Conservation (phyloP, 1,140 invertebrate genomes). For the Zaprionus nigranus region DNA sequence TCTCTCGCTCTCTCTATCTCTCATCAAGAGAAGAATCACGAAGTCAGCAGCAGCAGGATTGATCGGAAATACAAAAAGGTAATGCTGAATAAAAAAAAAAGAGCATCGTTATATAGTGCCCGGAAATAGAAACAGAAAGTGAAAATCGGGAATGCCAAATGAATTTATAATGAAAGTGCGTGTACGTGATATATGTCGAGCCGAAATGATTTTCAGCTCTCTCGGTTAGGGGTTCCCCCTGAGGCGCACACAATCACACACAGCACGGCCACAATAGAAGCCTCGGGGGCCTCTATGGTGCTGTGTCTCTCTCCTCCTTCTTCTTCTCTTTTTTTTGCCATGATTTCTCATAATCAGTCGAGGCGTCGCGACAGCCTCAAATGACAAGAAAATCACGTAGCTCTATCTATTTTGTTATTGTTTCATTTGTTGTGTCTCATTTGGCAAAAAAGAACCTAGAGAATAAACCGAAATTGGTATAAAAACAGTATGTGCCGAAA, state of each 20-base stretch:
- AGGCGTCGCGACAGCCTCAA: conserved; percentile 35
- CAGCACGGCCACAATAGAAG: conserved; percentile 26
- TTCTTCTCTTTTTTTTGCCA: conserved; percentile 59
- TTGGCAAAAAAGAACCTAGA: conserved; percentile 21
- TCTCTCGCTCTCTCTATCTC: not conserved
- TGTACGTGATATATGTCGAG: conserved; percentile 77
- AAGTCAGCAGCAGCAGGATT: conserved; percentile 27
- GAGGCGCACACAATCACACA: conserved; percentile 34
- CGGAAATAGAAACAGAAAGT: conserved; percentile 71
- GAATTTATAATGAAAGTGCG: conserved; percentile 66
- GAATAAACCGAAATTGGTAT: not conserved
- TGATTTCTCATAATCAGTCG: conserved; percentile 77
- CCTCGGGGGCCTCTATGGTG: conserved; percentile 55
- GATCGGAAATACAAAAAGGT: conserved; percentile 29
- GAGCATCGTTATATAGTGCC: conserved; percentile 21
- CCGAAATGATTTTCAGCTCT: conserved; percentile 63
- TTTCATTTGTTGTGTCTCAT: conserved; percentile 15
- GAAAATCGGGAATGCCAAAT: conserved; percentile 58
- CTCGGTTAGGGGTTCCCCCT: conserved; percentile 27
- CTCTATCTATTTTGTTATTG: conserved; percentile 22
- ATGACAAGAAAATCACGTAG: conserved; percentile 79
- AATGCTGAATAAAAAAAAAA: conserved; percentile 25
- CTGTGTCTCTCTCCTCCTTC: conserved; percentile 21
- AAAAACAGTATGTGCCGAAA: not conserved
- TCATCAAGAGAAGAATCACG: not conserved